Conservation (phyloP, 53 echinoderm and acorn worm species). For the Hippasteria phrygiana region DNA sequence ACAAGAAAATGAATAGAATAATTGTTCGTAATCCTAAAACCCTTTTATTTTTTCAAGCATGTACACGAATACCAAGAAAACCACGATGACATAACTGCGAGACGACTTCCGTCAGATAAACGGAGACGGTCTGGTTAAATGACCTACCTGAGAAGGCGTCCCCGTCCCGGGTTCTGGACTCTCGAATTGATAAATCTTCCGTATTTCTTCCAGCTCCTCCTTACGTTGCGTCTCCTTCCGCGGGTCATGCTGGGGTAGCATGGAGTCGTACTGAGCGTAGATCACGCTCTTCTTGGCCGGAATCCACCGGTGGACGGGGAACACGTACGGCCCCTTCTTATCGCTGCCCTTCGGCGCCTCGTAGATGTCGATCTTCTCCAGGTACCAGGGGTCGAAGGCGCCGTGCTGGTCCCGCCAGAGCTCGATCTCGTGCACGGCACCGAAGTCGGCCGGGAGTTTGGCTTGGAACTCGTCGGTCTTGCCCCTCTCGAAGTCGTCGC, state of each 20-base stretch:
- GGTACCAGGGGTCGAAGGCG: constrained; percentile 78
- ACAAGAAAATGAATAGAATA: too few species aligned
- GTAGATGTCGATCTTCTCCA: constrained; percentile 74
- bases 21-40: too few species aligned
- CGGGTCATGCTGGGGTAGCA: constrained; percentile 72
- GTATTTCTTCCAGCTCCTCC: constrained; percentile 73
- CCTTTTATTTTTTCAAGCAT: too few species aligned
- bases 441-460: constrained; percentile 69
- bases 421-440: constrained; percentile 73
- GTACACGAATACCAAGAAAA: too few species aligned
- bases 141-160: constrained; percentile 73
- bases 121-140: too few species aligned
- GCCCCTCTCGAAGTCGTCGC: constrained; percentile 66
- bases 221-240: constrained; percentile 63
- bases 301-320: constrained; percentile 93
- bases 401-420: constrained; percentile 80
- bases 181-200: constrained; percentile 71
- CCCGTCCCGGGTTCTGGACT: constrained; percentile 63
- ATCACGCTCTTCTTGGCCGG: constrained; percentile 50
- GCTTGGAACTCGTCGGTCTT: constrained; percentile 54
- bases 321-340: constrained; percentile 56
- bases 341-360: constrained; percentile 36
- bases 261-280: constrained; percentile 51
- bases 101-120: too few species aligned
- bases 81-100: too few species aligned